Conservation (phyloP, 64 coral and sea anemone species). For the Pocillopora verrucosa region DNA sequence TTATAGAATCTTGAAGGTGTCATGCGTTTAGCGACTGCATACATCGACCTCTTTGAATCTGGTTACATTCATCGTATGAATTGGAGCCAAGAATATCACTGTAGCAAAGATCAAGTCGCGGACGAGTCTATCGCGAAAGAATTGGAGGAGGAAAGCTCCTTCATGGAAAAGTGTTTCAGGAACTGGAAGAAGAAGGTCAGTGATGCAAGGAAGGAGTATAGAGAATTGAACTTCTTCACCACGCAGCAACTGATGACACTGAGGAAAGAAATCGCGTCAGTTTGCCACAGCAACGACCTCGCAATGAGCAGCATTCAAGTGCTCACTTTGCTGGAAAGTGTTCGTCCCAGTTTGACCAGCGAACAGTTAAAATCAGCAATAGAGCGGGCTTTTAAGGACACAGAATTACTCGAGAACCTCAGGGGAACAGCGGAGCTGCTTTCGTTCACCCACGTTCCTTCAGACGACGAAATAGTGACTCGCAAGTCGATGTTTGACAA, state of each 20-base stretch:
- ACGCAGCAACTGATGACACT: conserved; percentile 66
- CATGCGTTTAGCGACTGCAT: conserved; percentile 51
- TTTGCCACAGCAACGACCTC: not conserved
- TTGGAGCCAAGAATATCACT: conserved; percentile 63
- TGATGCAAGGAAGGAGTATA: conserved; percentile 20
- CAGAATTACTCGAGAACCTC: not conserved
- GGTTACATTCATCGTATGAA: conserved; percentile 56
- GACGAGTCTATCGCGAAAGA: conserved; percentile 18
- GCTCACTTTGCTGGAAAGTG: conserved; percentile 52
- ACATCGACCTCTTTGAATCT: conserved; percentile 70
- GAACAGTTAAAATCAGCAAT: not conserved
- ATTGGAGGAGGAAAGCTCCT: not conserved
- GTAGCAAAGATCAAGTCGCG: conserved; percentile 1
- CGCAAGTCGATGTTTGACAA: not conserved
- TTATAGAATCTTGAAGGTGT: conserved; percentile 60
- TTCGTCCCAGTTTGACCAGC: not conserved
- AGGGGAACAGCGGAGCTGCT: not conserved
- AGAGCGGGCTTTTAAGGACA: conserved; percentile 26
- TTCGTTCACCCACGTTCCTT: not conserved
- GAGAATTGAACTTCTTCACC: conserved; percentile 61
- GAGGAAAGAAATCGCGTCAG: conserved; percentile 42
- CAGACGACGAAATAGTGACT: not conserved
- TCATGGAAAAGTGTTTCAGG: conserved; percentile 35
- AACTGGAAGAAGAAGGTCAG: conserved; percentile 54
- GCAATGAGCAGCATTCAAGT: conserved; percentile 29